phyloP scores from a whole-genome alignment of 2,797 vertebrate genomes.

The Acanthurus leucopareius region DNA sequence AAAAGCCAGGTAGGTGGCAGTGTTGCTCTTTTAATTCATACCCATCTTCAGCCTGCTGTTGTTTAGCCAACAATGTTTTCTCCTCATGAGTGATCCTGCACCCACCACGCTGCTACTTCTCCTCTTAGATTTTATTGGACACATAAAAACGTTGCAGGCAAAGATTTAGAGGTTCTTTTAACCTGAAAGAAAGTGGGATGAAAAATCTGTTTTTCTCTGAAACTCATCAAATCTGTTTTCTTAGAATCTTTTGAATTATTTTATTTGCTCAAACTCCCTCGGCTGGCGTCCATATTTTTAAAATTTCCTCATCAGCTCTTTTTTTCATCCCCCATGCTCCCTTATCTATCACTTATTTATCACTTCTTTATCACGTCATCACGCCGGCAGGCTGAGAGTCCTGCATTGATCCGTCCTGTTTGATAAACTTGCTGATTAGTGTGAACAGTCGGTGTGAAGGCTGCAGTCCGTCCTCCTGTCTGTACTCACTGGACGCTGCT shows the following conservation, averaged over 20 bases:
- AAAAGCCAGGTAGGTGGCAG: conserved; percentile 95
- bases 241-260: neutral
- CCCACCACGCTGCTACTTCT: conserved; percentile 8
- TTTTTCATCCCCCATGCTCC: neutral
- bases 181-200: neutral
- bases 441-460: conserved; percentile 8
- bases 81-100: neutral
- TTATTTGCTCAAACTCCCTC: neutral
- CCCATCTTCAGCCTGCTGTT: neutral
- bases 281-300: neutral
- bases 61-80: neutral
- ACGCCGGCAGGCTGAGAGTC: neutral
- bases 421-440: conserved; percentile 39
- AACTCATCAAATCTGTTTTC: neutral
- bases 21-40: conserved; percentile 50
- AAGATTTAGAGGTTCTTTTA: conserved; percentile 13
- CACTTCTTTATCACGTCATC: conserved; percentile 16
- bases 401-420: conserved; percentile 4
- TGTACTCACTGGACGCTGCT: conserved; percentile 39
- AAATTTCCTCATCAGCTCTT: neutral
- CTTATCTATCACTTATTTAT: neutral
- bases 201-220: conserved; percentile 1
- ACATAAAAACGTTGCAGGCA: conserved; percentile 15
- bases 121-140: conserved; percentile 18
- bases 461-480: conserved; percentile 22